Evolutionary conservation across 2,888 invertebrate genomes (phyloP).

Genomic region (Eucriotettix oculatus): DNA sequence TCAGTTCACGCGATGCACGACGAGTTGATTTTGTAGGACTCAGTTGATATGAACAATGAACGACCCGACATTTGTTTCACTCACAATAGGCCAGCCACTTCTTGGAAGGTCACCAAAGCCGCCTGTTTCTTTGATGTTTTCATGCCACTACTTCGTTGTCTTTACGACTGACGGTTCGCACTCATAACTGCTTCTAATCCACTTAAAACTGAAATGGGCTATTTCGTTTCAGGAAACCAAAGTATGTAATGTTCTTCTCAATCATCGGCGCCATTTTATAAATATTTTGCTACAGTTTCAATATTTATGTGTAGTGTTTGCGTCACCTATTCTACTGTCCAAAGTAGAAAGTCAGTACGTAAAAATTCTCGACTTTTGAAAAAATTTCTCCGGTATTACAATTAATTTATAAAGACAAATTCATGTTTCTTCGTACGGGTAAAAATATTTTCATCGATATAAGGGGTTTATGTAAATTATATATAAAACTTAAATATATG

Average conservation of each 20-base stretch:
- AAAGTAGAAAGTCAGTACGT: too few species aligned
- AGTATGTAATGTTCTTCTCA: background rate
- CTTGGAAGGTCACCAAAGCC: background rate
- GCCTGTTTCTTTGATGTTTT: background rate
- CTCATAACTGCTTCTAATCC: background rate
- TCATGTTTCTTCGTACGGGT: too few species aligned
- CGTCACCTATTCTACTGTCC: background rate
- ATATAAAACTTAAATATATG: too few species aligned
- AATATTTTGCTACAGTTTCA: background rate
- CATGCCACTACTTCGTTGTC: background rate
- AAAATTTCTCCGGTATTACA: too few species aligned
- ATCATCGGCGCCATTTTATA: background rate
- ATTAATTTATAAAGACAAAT: too few species aligned
- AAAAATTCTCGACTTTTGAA: too few species aligned
- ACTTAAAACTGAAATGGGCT: background rate
- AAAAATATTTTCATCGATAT: too few species aligned
- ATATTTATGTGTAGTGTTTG: background rate
- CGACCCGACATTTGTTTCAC: background rate
- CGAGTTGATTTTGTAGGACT: background rate
- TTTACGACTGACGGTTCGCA: background rate
- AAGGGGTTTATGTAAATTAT: too few species aligned
- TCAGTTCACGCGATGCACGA: background rate
- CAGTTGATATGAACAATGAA: background rate
- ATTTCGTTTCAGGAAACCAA: background rate
- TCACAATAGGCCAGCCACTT: background rate